These are phyloP conservation scores for Eurosta solidaginis DNA, from an alignment of 1,140 invertebrate genomes.

Conservation along the genomic window DNA sequence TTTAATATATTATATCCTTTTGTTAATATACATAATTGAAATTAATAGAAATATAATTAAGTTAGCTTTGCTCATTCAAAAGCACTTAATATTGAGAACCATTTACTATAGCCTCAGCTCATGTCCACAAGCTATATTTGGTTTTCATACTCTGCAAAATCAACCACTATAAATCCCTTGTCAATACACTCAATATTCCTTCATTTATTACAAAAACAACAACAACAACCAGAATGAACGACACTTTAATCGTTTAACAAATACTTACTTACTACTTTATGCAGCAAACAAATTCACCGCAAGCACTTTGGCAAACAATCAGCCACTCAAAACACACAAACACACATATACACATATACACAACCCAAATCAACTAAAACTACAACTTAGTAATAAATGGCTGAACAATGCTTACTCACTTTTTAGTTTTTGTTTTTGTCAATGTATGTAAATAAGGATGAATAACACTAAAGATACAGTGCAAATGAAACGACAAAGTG, in stretches of 20 bases:
- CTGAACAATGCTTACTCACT: not conserved
- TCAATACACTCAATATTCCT: not conserved
- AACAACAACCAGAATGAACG: no score
- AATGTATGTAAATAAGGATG: not conserved
- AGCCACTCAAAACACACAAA: not conserved
- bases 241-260: conserved; percentile 4
- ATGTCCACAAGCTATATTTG: not conserved
- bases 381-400: no score
- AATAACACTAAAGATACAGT: not conserved
- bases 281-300: conserved; percentile 4
- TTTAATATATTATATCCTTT: no score
- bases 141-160: not conserved
- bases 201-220: no score
- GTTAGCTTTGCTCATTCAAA: no score
- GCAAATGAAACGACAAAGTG: conserved; percentile 28
- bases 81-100: no score
- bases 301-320: not conserved
- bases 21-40: no score
- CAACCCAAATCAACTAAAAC: not conserved
- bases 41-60: no score
- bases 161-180: not conserved
- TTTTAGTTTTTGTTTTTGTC: not conserved
- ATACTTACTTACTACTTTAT: conserved; percentile 8
- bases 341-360: not conserved
- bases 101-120: no score